Percentiles rank a stretch among this genome's conserved stretches.
These are phyloP conservation scores for Ommatoiulus sabulosus DNA, from an alignment of 2,888 invertebrate genomes.

Conservation along the genomic window DNA sequence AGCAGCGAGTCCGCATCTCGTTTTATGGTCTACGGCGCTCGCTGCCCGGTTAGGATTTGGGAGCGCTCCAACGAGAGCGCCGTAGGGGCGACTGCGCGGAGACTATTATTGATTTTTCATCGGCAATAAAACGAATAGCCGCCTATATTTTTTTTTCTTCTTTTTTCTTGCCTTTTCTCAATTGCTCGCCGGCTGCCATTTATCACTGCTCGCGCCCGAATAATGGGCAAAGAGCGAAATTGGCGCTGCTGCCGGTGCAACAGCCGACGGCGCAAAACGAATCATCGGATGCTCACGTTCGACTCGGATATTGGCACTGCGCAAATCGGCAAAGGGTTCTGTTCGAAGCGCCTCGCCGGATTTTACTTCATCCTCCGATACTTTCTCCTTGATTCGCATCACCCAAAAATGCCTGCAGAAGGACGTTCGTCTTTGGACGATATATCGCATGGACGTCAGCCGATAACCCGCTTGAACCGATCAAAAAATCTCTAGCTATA, in stretches of 20 bases:
- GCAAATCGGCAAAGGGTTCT: neutral
- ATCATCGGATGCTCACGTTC: neutral
- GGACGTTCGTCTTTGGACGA: too few relatives aligned
- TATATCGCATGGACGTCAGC: too few relatives aligned
- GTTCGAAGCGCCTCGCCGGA: neutral
- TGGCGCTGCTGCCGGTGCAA: slow-evolving; percentile 1
- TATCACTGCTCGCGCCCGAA: slow-evolving; percentile 21
- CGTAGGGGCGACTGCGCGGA: neutral
- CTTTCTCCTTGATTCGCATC: neutral
- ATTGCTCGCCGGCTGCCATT: slow-evolving; percentile 5
- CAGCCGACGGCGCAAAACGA: neutral
- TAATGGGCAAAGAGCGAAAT: slow-evolving; percentile 16
- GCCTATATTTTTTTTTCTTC: neutral
- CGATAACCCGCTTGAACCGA: too few relatives aligned
- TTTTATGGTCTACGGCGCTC: neutral
- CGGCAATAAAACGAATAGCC: slow-evolving; percentile 27
- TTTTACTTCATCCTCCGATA: too few relatives aligned
- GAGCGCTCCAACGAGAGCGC: neutral
- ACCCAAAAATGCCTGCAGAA: neutral
- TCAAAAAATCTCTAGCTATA: too few relatives aligned
- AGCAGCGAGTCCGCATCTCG: neutral
- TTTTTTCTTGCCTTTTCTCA: slow-evolving; percentile 2
- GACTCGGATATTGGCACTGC: too few relatives aligned
- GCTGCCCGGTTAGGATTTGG: slow-evolving; percentile 14
- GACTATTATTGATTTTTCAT: slow-evolving; percentile 9